Evolutionary conservation across 2,888 invertebrate species (phyloP).

Genomic region (Dermolepida albohirtum): DNA sequence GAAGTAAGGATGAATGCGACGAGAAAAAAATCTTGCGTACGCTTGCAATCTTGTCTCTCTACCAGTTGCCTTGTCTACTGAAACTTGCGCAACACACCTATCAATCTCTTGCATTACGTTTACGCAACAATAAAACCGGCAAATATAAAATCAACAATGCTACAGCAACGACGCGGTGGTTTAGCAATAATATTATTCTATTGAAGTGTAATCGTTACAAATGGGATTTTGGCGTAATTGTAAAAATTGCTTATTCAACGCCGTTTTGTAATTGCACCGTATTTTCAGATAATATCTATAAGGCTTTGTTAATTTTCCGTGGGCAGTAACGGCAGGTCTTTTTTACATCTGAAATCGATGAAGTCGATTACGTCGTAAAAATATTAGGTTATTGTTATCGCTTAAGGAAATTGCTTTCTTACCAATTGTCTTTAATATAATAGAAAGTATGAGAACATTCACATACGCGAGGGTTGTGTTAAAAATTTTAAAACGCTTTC

Average conservation of each 20-base stretch:
- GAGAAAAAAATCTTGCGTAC: conserved; percentile 14
- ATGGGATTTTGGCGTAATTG: conserved; percentile 35
- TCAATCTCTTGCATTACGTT: conserved; percentile 29
- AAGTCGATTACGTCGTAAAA: conserved; percentile 8
- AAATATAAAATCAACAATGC: conserved; percentile 15
- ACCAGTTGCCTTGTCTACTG: not conserved
- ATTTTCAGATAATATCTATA: conserved; percentile 22
- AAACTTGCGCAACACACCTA: conserved; percentile 18
- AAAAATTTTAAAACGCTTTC: not conserved
- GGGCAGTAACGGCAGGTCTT: conserved; percentile 18
- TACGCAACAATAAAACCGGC: conserved; percentile 20
- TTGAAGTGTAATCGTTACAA: conserved; percentile 33
- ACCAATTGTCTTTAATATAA: conserved; percentile 1
- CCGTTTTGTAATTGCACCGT: conserved; percentile 21
- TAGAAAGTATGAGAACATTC: not conserved
- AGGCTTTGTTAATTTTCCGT: conserved; percentile 29
- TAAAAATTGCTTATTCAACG: conserved; percentile 31
- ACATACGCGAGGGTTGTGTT: not conserved
- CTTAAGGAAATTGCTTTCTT: conserved; percentile 28
- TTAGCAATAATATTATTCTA: conserved; percentile 33
- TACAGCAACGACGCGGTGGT: conserved; percentile 17
- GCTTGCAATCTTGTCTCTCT: conserved; percentile 7
- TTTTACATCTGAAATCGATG: conserved; percentile 19
- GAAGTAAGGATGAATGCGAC: conserved; percentile 13
- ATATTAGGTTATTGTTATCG: conserved; percentile 11